These are phyloP conservation scores for Macrobrachium rosenbergii DNA, from an alignment of 1,140 invertebrate genomes.

Conservation along the genomic window DNA sequence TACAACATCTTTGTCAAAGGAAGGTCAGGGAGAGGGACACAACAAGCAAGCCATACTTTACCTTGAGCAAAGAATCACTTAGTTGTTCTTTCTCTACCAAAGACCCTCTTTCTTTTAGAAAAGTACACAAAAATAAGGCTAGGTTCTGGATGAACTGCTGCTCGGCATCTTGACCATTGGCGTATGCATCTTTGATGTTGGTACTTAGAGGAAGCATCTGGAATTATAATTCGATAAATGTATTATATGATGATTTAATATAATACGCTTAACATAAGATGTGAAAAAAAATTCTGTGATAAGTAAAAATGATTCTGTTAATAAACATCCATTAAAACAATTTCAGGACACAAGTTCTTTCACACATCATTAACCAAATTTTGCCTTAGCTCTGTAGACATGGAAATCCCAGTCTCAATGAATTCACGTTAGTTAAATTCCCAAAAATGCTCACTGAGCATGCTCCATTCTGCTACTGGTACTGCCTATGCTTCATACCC, in stretches of 20 bases:
- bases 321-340: too few relatives aligned
- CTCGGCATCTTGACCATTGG: slow-evolving; percentile 92
- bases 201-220: slow-evolving; percentile 90
- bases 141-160: slow-evolving; percentile 99
- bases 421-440: too few relatives aligned
- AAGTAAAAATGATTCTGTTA: background rate
- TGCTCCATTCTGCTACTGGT: too few relatives aligned
- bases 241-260: background rate
- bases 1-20: background rate
- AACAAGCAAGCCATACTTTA: slow-evolving; percentile 54
- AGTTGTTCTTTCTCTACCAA: slow-evolving; percentile 86
- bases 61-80: slow-evolving; percentile 80
- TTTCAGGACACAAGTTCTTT: too few relatives aligned
- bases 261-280: slow-evolving; percentile 37
- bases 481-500: too few relatives aligned
- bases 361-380: too few relatives aligned
- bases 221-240: slow-evolving; percentile 52
- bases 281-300: background rate
- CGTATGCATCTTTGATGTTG: slow-evolving; percentile 94
- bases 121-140: slow-evolving; percentile 97
- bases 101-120: slow-evolving; percentile 93
- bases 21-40: background rate
- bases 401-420: too few relatives aligned
- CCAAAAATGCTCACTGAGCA: too few relatives aligned
- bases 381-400: too few relatives aligned